Evolutionary conservation across 2,888 invertebrate species (phyloP), one percentile per base, ranked within the genome.

Genomic region (Scrobipalpa atriplicella): DNA sequence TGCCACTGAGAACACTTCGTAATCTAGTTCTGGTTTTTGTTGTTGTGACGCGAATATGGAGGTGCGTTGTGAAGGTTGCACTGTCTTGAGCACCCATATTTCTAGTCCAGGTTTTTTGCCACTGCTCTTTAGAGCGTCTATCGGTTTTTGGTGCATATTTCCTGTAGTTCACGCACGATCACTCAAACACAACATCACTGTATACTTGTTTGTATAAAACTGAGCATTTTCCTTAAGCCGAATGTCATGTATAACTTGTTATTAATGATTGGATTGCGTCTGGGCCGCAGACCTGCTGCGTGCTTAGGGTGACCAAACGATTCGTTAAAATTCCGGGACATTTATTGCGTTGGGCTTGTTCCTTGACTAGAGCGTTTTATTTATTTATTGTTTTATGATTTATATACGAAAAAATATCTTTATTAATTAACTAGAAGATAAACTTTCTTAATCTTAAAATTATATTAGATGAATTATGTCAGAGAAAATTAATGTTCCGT

Each of bases 101-200:
- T 64, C 56, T 13, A 64, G 54, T 21, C 56, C 64, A 1, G 41
- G 56, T 18, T 64, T 13, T 41, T 64, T 64, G 29, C 64, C 64
- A 41, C 64, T 19, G 56, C 39, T 64, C 13, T 56, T 56, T 7
- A 64, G 9, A 21, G 56, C 29, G 10, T 64, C 64, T 6, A 41
- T 41, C n/a, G 64, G 54, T 13, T 64, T 64, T 47, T 21, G 41
- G 11, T 38, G 38, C 63, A 63, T 54, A 36, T 63, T 38, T 36
- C 41, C 10, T 38, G 38, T 21, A 21, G 16, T 38, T 43, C 39
- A 29, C 64, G n/a, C 64, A 18, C 52, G 41, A 41, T 38, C 10
- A 47, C n/a, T n/a, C 64, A n/a, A 13, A 39, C 43, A 41, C 64
- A 13, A 54, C 39, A 21, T 21, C 16, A n/a, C 54, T 9, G 56